phyloP scores from a whole-genome alignment of 2,113 vertebrate genomes.

The Mellivora capensis region DNA sequence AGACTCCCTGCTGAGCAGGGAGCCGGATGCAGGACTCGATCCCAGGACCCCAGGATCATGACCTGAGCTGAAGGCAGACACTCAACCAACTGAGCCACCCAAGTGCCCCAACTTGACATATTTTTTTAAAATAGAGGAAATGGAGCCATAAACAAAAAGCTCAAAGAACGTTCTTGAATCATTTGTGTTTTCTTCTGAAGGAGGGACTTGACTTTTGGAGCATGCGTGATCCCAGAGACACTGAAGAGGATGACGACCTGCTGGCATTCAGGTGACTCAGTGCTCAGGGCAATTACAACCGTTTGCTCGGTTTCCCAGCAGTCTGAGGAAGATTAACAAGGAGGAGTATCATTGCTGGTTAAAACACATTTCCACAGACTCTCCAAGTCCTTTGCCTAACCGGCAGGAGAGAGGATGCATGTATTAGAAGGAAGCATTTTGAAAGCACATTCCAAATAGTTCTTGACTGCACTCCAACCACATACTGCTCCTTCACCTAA shows the following conservation, averaged over 20 bases:
- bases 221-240: neutral
- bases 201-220: neutral
- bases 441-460: neutral
- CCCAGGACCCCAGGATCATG: neutral
- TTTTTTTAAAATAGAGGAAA: neutral
- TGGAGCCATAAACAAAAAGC: neutral
- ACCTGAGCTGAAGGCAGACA: neutral
- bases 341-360: neutral
- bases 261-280: neutral
- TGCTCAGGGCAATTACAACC: neutral
- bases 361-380: neutral
- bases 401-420: neutral
- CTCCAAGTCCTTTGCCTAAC: neutral
- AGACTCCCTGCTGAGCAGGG: too few relatives aligned
- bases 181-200: conserved; percentile 12
- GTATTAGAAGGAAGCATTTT: neutral
- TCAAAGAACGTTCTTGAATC: neutral
- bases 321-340: neutral
- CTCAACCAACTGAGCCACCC: neutral
- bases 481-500: neutral
- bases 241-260: neutral
- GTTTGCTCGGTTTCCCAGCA: neutral
- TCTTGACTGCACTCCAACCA: neutral
- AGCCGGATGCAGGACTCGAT: too few relatives aligned
- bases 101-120: neutral